These are phyloP conservation scores for Bombus breviceps DNA, from an alignment of 1,140 invertebrate species.

Conservation along the genomic window DNA sequence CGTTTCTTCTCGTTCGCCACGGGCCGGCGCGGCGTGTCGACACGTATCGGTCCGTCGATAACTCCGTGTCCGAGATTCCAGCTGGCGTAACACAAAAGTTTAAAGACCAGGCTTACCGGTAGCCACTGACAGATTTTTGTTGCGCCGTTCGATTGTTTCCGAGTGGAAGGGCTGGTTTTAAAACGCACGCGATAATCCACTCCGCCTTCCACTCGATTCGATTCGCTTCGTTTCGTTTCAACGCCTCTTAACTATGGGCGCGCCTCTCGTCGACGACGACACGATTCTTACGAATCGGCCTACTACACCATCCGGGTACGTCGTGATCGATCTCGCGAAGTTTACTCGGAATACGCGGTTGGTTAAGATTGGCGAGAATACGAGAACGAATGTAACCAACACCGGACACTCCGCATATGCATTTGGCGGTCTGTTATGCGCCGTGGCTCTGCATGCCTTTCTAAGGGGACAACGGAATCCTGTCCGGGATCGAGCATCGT, in stretches of 20 bases:
- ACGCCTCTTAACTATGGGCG: not conserved
- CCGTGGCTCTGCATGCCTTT: too few relatives aligned
- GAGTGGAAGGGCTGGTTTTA: not conserved
- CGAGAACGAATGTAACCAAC: too few relatives aligned
- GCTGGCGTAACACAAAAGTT: constrained; percentile 31
- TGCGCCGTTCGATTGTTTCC: not conserved
- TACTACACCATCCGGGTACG: not conserved
- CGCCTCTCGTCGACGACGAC: too few relatives aligned
- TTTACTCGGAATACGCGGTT: not conserved
- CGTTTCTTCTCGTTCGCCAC: constrained; percentile 24
- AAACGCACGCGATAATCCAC: constrained; percentile 25
- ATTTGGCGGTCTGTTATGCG: not conserved
- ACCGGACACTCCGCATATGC: too few relatives aligned
- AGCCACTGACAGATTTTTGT: not conserved
- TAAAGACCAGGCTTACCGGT: constrained; percentile 45
- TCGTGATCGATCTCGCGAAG: too few relatives aligned
- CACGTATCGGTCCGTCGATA: constrained; percentile 49
- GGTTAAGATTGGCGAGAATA: too few relatives aligned
- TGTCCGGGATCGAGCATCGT: not conserved
- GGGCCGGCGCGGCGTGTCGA: constrained; percentile 27
- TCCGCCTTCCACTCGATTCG: not conserved
- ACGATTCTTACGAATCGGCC: too few relatives aligned
- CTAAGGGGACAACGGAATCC: too few relatives aligned
- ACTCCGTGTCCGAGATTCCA: constrained; percentile 36
- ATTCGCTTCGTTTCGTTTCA: not conserved